These are phyloP conservation scores for Coenonympha glycerion DNA, from an alignment of 2,888 invertebrate species.

Conservation along the genomic window DNA sequence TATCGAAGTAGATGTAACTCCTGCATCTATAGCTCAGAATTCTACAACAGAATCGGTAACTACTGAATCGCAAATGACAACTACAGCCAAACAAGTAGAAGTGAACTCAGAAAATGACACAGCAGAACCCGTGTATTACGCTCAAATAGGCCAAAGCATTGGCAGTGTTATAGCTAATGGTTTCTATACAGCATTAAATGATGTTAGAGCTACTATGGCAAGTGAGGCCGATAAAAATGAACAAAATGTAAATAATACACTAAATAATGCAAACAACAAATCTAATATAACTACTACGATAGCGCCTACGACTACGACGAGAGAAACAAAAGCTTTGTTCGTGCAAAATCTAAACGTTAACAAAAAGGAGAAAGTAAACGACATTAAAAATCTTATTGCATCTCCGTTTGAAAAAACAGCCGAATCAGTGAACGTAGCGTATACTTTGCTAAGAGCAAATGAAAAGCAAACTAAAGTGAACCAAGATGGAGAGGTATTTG, in stretches of 20 bases:
- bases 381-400: conserved; percentile 51
- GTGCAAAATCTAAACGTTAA: conserved; percentile 5
- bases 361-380: conserved; percentile 25
- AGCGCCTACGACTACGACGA: conserved; percentile 22
- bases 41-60: conserved; percentile 43
- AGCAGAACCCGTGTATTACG: conserved; percentile 65
- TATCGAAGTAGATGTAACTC: conserved; percentile 36
- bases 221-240: conserved; percentile 35
- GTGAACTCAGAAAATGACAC: conserved; percentile 44
- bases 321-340: conserved; percentile 16
- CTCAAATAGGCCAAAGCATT: conserved; percentile 62
- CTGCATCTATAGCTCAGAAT: conserved; percentile 41
- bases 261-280: conserved; percentile 28
- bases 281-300: conserved; percentile 34
- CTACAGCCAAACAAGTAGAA: conserved; percentile 54
- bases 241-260: conserved; percentile 64
- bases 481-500: conserved; percentile 54
- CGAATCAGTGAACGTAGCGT: conserved; percentile 58
- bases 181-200: conserved; percentile 78
- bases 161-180: conserved; percentile 57
- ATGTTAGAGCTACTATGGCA: conserved; percentile 77
- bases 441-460: conserved; percentile 54
- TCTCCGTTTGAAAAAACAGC: conserved; percentile 54
- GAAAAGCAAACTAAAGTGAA: conserved; percentile 49
- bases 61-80: conserved; percentile 47